Conservation (phyloP, 2,113 vertebrate species). For the Nipponia nippon region DNA sequence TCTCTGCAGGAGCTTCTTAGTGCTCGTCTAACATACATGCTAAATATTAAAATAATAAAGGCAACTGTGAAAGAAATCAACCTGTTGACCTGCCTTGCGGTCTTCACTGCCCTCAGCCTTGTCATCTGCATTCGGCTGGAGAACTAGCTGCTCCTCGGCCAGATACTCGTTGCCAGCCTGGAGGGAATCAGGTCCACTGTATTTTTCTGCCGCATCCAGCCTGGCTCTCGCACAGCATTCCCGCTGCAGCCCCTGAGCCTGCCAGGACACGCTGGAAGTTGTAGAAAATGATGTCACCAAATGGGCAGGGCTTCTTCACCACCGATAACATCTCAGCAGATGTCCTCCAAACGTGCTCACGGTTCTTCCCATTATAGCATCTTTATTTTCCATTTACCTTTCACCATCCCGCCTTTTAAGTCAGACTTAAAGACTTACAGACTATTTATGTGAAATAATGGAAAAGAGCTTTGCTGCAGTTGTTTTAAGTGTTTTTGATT, state of each 20-base stretch:
- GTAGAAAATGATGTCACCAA: conserved; percentile 37
- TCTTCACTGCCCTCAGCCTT: neutral
- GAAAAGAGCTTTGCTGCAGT: neutral
- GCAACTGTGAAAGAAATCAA: neutral
- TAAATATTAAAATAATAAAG: neutral
- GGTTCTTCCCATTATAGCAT: neutral
- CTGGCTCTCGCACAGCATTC: neutral
- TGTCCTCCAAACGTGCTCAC: neutral
- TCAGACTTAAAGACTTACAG: neutral
- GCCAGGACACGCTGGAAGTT: conserved; percentile 36
- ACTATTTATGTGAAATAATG: neutral
- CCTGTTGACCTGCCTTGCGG: neutral
- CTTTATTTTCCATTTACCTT: neutral
- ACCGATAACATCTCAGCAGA: conserved; percentile 5
- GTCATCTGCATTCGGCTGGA: conserved; percentile 6
- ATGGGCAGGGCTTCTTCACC: conserved; percentile 1
- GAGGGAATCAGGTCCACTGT: neutral
- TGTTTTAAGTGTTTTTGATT: neutral
- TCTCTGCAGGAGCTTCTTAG: neutral
- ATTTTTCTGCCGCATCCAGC: neutral
- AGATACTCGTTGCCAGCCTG: neutral
- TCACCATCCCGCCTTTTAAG: neutral
- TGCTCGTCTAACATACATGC: neutral
- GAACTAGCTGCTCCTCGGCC: neutral
- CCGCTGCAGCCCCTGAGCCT: conserved; percentile 33